Percentiles rank a stretch among this genome's conserved stretches.
These are phyloP conservation scores for Tangara arthus DNA, from an alignment of 2,797 vertebrate genomes.

Conservation along the genomic window DNA sequence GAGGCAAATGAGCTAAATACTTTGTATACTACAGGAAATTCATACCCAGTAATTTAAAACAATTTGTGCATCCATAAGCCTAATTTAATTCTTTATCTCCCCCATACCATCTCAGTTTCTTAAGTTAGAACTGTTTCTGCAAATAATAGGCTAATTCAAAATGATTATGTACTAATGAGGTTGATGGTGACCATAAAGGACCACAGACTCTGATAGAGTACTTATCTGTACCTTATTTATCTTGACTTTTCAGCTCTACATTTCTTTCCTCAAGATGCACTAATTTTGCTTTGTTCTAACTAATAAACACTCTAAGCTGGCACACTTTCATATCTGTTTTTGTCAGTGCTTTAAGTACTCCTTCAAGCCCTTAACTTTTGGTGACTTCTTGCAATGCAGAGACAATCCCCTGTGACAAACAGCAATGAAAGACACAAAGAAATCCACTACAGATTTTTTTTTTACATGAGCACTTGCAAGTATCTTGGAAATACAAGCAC, in stretches of 20 bases:
- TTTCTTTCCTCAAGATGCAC: neutral
- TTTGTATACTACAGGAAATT: neutral
- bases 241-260: slow-evolving; percentile 18
- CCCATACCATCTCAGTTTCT: neutral
- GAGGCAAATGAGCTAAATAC: neutral
- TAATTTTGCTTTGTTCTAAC: neutral
- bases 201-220: slow-evolving; percentile 1
- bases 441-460: neutral
- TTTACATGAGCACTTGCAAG: neutral
- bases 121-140: slow-evolving; percentile 19
- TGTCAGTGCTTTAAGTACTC: neutral
- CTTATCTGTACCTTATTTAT: slow-evolving; percentile 29
- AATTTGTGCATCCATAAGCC: neutral
- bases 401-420: neutral
- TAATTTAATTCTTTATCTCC: slow-evolving; percentile 31
- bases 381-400: neutral
- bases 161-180: slow-evolving; percentile 65
- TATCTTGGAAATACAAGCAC: neutral
- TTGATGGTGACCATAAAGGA: slow-evolving; percentile 24
- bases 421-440: neutral
- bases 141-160: slow-evolving; percentile 51
- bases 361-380: neutral
- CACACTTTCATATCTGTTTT: neutral
- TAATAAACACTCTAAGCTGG: neutral
- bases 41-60: neutral